Percentiles rank a stretch among this genome's conserved stretches.
Evolutionary conservation across 2,888 invertebrate species (phyloP).

Genomic region (Thyatira batis): DNA sequence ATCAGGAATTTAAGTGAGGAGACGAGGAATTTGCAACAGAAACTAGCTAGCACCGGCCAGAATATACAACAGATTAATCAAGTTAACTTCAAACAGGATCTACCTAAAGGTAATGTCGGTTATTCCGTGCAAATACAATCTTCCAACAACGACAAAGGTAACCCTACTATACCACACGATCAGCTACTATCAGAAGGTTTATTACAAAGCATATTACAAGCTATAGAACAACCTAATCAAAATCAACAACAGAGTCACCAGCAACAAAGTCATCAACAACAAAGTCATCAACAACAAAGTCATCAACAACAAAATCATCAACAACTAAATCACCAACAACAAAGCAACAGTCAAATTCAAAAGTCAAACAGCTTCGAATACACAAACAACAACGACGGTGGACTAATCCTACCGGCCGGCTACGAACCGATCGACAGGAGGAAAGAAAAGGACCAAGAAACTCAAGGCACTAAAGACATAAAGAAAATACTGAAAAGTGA

Average conservation of each 20-base stretch:
- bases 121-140: constrained; percentile 91
- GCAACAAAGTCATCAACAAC: constrained; percentile 24
- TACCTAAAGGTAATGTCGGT: constrained; percentile 83
- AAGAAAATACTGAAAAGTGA: constrained; percentile 41
- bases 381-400: constrained; percentile 35
- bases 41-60: constrained; percentile 57
- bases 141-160: constrained; percentile 76
- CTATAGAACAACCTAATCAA: constrained; percentile 87
- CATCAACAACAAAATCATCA: constrained; percentile 6
- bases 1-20: constrained; percentile 67
- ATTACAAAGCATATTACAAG: constrained; percentile 90
- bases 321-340: constrained; percentile 13
- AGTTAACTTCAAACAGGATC: constrained; percentile 41
- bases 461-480: constrained; percentile 48
- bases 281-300: constrained; percentile 4
- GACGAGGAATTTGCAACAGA: constrained; percentile 67
- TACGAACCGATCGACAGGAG: constrained; percentile 70
- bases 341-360: constrained; percentile 20
- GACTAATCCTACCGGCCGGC: constrained; percentile 65
- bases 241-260: constrained; percentile 11
- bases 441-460: constrained; percentile 54
- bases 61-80: constrained; percentile 46
- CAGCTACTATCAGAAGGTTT: constrained; percentile 90
- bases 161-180: constrained; percentile 84
- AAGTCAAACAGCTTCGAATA: constrained; percentile 29